Base-by-base conservation (phyloP, 2,797 vertebrate genomes). In the Rhabdomys pumilio region DNA sequence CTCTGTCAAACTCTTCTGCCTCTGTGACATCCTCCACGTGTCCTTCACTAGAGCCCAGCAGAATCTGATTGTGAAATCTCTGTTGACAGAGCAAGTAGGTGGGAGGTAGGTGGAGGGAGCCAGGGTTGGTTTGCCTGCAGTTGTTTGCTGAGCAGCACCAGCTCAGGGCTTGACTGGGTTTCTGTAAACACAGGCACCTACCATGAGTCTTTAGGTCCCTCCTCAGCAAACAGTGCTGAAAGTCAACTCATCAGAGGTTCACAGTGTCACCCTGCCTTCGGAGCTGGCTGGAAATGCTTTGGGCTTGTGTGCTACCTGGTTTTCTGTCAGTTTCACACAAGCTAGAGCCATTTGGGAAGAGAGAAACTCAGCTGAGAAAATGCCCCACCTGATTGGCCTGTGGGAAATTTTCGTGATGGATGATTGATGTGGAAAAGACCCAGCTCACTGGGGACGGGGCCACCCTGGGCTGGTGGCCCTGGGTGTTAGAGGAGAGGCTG, bases 161-260 rank as follows among this genome's bases (percentile, higher is more conserved):
- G 31, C 41, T 95, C 87, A 57, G 79, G 38, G 65, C 76, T 72
- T 19, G 10, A 17, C 79, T 87, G 1, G 0, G 17, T 47, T 3
- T 73, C 88, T 81, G n/a, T 83, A 95, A 96, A 76, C 1, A 97
- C 93, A 84, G 75, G 0, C 75, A 53, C 38, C 73, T 91, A 63
- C n/a, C 12, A 41, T 92, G 6, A 26, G 93, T 72, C 57, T 72
- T 69, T 69, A 94, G 61, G 69, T 53, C 31, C 91, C 96, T 55
- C 65, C 96, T 79, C 55, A 81, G 77, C 88, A 97, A 67, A 96
- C 94, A 90, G 41, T 29, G 34, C 0, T 6, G 41, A 88, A 81
- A 11, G 44, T 53, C 41, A 85, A 87, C 26, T 95, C 69, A 59
- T 90, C 89, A 4, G 69, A 97, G 72, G 41, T n/a, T 69, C 93